Base-by-base conservation (phyloP, 2,797 vertebrate genomes). In the Philypnodon macrostomus region DNA sequence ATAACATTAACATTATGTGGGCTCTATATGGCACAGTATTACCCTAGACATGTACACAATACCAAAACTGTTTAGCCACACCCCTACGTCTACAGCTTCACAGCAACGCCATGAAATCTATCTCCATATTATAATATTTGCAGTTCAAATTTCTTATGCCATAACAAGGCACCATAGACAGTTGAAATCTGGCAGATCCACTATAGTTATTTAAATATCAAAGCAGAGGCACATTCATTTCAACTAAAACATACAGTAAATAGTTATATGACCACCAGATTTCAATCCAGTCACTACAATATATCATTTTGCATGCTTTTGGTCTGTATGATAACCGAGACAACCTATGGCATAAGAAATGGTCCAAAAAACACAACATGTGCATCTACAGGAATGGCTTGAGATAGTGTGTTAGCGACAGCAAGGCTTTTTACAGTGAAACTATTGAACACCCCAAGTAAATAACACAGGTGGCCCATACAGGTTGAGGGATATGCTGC, bases 21-120 rank as follows among this genome's bases (percentile, higher is more conserved):
- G 84, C 80, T 86, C 81, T 88, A 88, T 88, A 90, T 91, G 88
- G 87, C 87, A 91, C 87, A 88, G 83, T 83, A 81, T 85, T 81
- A 87, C 77, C 81, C 85, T 86, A 87, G 74, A 90, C 88, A 88
- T 87, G 75, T 87, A 88, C 85, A 90, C 87, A 48, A 90, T 87
- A 89, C 84, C 84, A 84, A 84, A 87, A 87, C 87, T 85, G 81
- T 85, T 87, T 84, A 86, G 85, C 87, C 89, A 88, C 87, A 85
- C 83, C 83, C 85, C 85, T 86, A 90, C 68, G 37, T 86, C 87
- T 88, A 90, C 86, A 84, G 85, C 85, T 84, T 82, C 78, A 75
- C 80, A 79, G 84, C 82, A 78, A 85, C 84, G 83, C 79, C 81
- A 75, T 80, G 70, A 84, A 61, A 40, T 83, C 76, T 66, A 79